These are phyloP conservation scores for Eidolon dupreanum DNA, from an alignment of 2,797 vertebrate species.

Conservation along the genomic window DNA sequence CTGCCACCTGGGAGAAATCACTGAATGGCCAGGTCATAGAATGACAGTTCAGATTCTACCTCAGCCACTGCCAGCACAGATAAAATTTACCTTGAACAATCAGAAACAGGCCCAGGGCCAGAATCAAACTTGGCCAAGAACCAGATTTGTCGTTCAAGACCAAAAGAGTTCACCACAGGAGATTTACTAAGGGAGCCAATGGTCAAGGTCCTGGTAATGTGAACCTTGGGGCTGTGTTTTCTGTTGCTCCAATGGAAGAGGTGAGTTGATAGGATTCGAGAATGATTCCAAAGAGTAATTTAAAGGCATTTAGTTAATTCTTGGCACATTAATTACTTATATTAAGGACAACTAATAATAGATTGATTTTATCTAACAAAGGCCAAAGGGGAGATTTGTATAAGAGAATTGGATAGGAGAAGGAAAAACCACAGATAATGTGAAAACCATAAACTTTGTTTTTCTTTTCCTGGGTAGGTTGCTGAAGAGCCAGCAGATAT, in stretches of 20 bases:
- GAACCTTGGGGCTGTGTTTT: not conserved
- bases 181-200: not conserved
- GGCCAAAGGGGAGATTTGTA: not conserved
- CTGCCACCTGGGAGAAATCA: not conserved
- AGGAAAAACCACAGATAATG: not conserved
- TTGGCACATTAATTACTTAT: not conserved
- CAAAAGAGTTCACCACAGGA: not conserved
- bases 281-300: not conserved
- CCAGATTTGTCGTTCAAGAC: not conserved
- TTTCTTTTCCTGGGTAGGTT: not conserved
- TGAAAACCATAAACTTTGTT: not conserved
- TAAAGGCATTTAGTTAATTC: not conserved
- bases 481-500: not conserved
- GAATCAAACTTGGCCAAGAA: not conserved
- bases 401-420: not conserved
- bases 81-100: not conserved
- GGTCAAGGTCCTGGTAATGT: not conserved
- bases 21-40: not conserved
- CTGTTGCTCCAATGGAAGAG: not conserved
- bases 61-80: not conserved
- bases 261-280: not conserved
- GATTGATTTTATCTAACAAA: not conserved
- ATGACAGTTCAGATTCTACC: not conserved
- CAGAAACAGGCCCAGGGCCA: not conserved
- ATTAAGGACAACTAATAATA: not conserved